Conservation (phyloP, 2,113 vertebrate species). For the Apteryx owenii region DNA sequence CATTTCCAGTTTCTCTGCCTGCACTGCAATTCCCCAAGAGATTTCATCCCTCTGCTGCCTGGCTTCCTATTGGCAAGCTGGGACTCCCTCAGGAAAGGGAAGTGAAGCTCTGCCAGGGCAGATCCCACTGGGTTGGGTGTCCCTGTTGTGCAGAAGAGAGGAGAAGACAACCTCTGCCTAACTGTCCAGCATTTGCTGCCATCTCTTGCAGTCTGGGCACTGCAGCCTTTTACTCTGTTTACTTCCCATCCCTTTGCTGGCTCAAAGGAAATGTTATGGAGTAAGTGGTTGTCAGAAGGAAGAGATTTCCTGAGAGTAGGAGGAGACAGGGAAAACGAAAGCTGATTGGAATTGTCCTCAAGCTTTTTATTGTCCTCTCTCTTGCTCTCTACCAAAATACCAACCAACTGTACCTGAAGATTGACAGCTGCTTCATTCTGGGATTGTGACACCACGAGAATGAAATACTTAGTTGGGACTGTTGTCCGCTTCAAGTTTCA, state of each 20-base stretch:
- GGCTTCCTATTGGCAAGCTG: neutral
- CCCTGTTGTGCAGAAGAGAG: accelerated
- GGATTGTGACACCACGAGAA: neutral
- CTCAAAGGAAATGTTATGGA: neutral
- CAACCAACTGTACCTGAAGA: neutral
- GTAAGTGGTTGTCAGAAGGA: neutral
- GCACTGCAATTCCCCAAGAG: neutral
- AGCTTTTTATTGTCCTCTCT: neutral
- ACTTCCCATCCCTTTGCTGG: neutral
- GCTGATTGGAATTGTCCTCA: neutral
- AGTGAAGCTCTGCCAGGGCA: neutral
- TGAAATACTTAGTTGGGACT: neutral
- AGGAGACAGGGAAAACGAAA: no score
- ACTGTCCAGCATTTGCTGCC: neutral
- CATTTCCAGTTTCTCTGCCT: neutral
- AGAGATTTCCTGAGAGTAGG: neutral
- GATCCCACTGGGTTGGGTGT: neutral
- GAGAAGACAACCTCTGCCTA: neutral
- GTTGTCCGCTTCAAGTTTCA: neutral
- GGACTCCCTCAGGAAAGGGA: neutral
- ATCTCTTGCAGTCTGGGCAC: neutral
- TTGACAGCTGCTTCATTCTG: neutral
- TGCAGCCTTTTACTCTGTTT: neutral
- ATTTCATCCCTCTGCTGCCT: neutral
- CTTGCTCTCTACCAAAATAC: neutral